Evolutionary conservation across 2,113 vertebrate species (phyloP).

Genomic region (Pomatostomus ruficeps): DNA sequence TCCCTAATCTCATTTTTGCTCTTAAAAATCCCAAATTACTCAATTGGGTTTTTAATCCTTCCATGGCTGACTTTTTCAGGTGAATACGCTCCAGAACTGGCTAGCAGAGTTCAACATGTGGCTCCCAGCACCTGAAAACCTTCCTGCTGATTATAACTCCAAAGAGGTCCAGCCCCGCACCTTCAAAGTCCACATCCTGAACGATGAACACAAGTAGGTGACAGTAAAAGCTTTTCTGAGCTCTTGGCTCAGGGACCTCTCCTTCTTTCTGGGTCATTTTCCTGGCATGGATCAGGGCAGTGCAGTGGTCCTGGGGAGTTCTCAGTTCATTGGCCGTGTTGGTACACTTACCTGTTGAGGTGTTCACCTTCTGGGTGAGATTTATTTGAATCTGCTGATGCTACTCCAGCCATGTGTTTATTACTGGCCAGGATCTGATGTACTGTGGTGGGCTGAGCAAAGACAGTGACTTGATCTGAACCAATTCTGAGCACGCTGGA

Average conservation of each 20-base stretch:
- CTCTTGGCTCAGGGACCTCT: not conserved
- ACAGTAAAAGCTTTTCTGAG: not conserved
- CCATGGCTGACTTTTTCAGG: constrained; percentile 71
- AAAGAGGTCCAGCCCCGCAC: constrained; percentile 77
- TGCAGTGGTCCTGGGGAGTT: not conserved
- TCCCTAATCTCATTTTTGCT: not conserved
- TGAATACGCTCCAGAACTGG: constrained; percentile 98
- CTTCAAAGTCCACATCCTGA: constrained; percentile 94
- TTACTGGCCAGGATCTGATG: not conserved
- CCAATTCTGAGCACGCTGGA: not conserved
- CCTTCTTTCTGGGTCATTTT: not conserved
- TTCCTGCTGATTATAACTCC: constrained; percentile 83
- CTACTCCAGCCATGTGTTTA: not conserved
- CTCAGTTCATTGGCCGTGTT: not conserved
- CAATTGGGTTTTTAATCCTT: not conserved
- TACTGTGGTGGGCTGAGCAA: not conserved
- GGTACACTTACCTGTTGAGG: not conserved
- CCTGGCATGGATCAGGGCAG: not conserved
- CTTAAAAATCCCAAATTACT: not conserved
- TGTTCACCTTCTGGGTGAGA: not conserved
- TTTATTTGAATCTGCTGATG: not conserved
- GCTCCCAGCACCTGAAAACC: constrained; percentile 87
- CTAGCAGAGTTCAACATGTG: constrained; percentile 95
- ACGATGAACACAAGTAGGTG: constrained; percentile 96
- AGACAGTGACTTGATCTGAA: not conserved